Evolutionary conservation across 2,113 vertebrate species (phyloP).

Genomic region (Bos taurus): ARS-UCD2.0 NC_037331.1:53222001-53222500

Average conservation of each 20-base stretch:
- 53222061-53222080: neutral
- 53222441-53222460: neutral
- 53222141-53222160: neutral
- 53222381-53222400: neutral
- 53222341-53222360: accelerated
- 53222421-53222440: neutral
- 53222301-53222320: neutral
- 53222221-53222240: neutral
- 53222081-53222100: neutral
- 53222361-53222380: neutral
- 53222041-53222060: neutral
- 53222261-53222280: neutral
- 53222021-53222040: neutral
- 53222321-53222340: neutral
- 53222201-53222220: neutral
- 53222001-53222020: neutral
- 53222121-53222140: neutral
- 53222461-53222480: neutral
- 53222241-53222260: neutral
- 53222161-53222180: neutral
- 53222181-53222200: neutral
- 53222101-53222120: neutral
- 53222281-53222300: neutral
- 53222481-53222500: neutral
- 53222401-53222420: accelerated